Conservation (phyloP, 2,797 vertebrate species). For the Syngnathus rostellatus region DNA sequence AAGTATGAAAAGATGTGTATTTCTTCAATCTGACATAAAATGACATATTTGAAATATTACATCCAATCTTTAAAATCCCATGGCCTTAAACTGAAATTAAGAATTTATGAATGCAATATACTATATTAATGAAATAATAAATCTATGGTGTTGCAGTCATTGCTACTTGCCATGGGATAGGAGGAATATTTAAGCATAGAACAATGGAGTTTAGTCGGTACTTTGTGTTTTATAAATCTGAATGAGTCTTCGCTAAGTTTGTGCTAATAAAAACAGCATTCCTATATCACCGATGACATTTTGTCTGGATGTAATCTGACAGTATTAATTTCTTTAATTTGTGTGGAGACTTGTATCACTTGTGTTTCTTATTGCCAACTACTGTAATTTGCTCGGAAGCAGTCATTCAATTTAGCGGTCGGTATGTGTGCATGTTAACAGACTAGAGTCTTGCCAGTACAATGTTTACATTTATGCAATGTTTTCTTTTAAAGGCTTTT, state of each 20-base stretch:
- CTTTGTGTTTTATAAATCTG: slow-evolving; percentile 41
- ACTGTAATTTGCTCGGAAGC: slow-evolving; percentile 36
- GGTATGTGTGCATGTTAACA: slow-evolving; percentile 53
- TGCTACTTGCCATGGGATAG: neutral
- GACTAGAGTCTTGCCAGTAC: slow-evolving; percentile 66
- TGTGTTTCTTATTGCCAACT: neutral
- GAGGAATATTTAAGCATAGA: neutral
- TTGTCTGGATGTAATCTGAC: neutral
- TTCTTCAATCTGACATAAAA: neutral
- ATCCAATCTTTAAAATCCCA: neutral
- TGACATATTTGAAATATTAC: neutral
- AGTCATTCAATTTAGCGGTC: neutral
- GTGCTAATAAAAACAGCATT: neutral
- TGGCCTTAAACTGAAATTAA: neutral
- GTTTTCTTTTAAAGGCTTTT: slow-evolving; percentile 52
- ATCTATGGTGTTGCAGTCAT: neutral
- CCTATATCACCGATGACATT: neutral
- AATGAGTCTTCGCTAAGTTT: slow-evolving; percentile 7
- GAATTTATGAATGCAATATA: neutral
- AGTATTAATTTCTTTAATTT: neutral
- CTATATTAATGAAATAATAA: neutral
- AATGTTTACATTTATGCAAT: slow-evolving; percentile 79
- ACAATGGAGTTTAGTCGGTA: neutral
- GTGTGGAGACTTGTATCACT: neutral
- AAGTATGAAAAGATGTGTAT: neutral